Percentiles rank a stretch among this genome's conserved stretches.
These are phyloP conservation scores for Eudorcas thomsonii DNA, from an alignment of 2,113 vertebrate species.

Conservation along the genomic window DNA sequence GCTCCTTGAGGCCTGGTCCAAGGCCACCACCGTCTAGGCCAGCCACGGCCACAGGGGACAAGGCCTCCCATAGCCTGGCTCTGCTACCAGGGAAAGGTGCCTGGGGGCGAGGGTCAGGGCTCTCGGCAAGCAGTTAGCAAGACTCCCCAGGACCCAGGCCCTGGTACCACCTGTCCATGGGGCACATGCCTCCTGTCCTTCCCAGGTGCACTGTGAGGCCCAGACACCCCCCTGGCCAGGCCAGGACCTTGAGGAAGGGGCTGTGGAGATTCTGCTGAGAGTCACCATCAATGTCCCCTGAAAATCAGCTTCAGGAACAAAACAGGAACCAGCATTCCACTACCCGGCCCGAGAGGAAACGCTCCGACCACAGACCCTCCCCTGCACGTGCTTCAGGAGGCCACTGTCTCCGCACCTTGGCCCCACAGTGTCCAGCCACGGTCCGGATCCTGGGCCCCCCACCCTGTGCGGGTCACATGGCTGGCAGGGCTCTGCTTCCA, in stretches of 20 bases:
- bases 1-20: not conserved
- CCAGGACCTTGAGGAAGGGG: not conserved
- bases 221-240: fast-evolving
- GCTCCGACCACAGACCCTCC: fast-evolving
- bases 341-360: not conserved
- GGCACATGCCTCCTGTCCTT: not conserved
- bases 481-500: not conserved
- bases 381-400: not conserved
- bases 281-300: not conserved
- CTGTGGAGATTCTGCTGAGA: not conserved
- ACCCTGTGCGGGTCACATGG: fast-evolving
- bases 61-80: not conserved
- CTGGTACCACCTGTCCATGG: not conserved
- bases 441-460: not conserved
- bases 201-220: not conserved
- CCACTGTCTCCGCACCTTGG: no score
- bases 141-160: not conserved
- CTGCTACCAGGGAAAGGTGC: not conserved
- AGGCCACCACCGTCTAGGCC: not conserved
- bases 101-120: not conserved
- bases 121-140: not conserved
- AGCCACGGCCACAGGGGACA: not conserved
- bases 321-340: not conserved
- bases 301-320: not conserved
- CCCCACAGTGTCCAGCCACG: not conserved